Evolutionary conservation across 1,140 invertebrate species (phyloP).

Genomic region (Eueides isabella): DNA sequence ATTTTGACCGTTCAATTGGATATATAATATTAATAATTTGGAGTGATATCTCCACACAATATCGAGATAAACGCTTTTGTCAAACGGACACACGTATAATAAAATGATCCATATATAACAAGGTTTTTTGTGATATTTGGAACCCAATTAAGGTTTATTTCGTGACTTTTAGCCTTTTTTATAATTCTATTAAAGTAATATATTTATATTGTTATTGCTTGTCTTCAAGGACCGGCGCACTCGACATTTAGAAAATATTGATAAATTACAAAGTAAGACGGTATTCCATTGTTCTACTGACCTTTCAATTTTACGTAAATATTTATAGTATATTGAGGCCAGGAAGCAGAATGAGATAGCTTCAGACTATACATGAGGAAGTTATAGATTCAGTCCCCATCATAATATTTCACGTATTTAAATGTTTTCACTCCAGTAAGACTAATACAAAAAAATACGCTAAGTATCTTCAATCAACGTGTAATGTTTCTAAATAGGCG

Average conservation of each 20-base stretch:
- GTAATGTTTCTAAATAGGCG: no score
- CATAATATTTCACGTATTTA: no score
- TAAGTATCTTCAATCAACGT: no score
- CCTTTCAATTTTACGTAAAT: background rate
- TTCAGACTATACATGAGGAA: no score
- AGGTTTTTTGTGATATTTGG: no score
- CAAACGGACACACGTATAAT: background rate
- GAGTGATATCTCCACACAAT: no score
- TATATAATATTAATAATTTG: no score
- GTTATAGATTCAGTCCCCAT: no score
- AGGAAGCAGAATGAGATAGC: background rate
- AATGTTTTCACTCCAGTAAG: no score
- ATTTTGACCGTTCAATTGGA: no score
- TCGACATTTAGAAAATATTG: background rate
- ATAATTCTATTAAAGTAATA: background rate
- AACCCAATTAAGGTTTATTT: background rate
- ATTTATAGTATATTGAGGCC: background rate
- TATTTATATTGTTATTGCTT: background rate
- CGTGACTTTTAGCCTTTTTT: background rate
- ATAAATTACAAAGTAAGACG: slow-evolving; percentile 3
- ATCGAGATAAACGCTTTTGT: no score
- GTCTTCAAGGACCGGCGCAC: background rate
- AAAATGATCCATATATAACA: no score
- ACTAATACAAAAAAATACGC: background rate
- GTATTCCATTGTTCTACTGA: background rate